A percentile compares a stretch with the other conserved stretches of the same genome.
Conservation (phyloP, 2,888 invertebrate species). For the Eucera pruinosa region DNA sequence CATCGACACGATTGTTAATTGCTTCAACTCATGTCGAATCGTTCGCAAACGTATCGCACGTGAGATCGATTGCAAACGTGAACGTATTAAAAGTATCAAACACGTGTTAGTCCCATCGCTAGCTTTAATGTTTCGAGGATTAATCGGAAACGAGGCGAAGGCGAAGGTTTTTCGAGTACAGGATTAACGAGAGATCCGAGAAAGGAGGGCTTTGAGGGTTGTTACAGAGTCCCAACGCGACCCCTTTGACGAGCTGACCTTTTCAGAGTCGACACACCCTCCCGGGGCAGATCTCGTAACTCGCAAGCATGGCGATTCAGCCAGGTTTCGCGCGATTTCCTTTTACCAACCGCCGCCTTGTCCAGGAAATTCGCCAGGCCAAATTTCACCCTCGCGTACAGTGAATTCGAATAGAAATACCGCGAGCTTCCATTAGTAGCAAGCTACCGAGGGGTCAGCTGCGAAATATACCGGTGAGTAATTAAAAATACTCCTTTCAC, state of each 20-base stretch:
- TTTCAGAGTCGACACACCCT: slow-evolving; percentile 12
- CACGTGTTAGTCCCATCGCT: no score
- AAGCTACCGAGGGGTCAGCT: background rate
- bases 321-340: slow-evolving; percentile 28
- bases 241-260: slow-evolving; percentile 43
- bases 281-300: slow-evolving; percentile 18
- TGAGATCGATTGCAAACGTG: no score
- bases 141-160: slow-evolving; percentile 16
- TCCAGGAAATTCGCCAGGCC: background rate
- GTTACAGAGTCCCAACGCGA: slow-evolving; percentile 1
- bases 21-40: no score
- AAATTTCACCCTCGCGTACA: background rate
- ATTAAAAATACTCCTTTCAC: no score
- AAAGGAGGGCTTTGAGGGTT: background rate
- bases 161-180: slow-evolving; percentile 7
- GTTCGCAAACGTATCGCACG: no score
- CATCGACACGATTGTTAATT: no score
- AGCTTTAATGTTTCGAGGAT: background rate
- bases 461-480: no score
- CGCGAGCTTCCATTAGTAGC: background rate
- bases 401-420: background rate
- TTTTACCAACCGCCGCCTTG: background rate
- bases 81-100: no score
- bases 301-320: slow-evolving; percentile 17
- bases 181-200: slow-evolving; percentile 1